phyloP scores from a whole-genome alignment of 2,113 vertebrate species.

The Helogale parvula region DNA sequence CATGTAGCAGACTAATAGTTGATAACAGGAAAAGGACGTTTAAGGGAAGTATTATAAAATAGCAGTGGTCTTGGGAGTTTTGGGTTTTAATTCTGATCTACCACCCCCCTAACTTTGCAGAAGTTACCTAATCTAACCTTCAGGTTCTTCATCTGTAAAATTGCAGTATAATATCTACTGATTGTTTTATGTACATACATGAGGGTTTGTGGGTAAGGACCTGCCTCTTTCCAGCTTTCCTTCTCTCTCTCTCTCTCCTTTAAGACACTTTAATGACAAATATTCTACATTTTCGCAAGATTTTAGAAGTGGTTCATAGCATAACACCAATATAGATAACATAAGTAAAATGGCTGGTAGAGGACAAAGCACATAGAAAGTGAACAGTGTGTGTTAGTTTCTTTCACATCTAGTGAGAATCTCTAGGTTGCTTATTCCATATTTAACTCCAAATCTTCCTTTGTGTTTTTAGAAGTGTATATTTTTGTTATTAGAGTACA shows the following conservation, averaged over 20 bases:
- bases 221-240: neutral
- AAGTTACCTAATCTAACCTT: neutral
- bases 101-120: neutral
- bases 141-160: neutral
- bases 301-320: conserved; percentile 20
- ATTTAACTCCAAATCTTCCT: neutral
- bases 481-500: neutral
- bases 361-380: neutral
- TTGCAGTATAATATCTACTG: neutral
- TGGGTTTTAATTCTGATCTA: conserved; percentile 2
- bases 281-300: neutral
- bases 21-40: neutral
- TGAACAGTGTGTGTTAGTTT: neutral
- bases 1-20: conserved; percentile 33
- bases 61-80: neutral
- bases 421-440: neutral
- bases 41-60: neutral
- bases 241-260: neutral
- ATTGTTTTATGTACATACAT: neutral
- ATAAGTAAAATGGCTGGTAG: neutral
- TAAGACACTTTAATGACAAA: neutral
- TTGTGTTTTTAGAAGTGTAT: neutral
- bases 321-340: neutral
- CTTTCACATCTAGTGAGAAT: neutral
- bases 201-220: neutral